These are phyloP conservation scores for Dolomedes plantarius DNA, from an alignment of 2,888 invertebrate species.

Conservation along the genomic window DNA sequence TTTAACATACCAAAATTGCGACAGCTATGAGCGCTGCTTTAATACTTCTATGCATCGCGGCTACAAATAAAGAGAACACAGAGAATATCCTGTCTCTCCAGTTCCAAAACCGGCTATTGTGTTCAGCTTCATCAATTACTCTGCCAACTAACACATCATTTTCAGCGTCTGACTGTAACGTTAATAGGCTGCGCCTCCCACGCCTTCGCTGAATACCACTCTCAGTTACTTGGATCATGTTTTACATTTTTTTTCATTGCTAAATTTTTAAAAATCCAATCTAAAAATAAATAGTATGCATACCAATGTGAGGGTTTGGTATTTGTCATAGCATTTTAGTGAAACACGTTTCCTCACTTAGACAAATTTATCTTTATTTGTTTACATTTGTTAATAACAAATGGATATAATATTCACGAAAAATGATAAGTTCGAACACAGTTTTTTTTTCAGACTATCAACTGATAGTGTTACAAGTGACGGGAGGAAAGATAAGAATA, in stretches of 20 bases:
- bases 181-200: slow-evolving; percentile 40
- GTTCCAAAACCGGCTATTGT: slow-evolving; percentile 16
- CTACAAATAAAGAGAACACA: not conserved
- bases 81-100: not conserved
- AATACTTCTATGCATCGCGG: slow-evolving; percentile 44
- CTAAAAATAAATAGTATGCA: slow-evolving; percentile 8
- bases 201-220: slow-evolving; percentile 26
- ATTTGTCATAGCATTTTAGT: too few species aligned
- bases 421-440: too few species aligned
- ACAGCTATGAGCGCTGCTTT: slow-evolving; percentile 49
- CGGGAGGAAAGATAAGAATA: too few species aligned
- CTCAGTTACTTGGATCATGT: slow-evolving; percentile 23
- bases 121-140: slow-evolving; percentile 27
- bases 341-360: too few species aligned
- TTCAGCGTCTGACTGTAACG: slow-evolving; percentile 2
- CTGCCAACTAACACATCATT: slow-evolving; percentile 25
- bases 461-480: too few species aligned
- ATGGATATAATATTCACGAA: too few species aligned
- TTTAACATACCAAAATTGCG: slow-evolving; percentile 33
- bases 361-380: too few species aligned
- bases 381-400: too few species aligned
- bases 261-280: slow-evolving; percentile 13
- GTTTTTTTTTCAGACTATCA: too few species aligned
- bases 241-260: slow-evolving; percentile 29
- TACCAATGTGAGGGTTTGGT: too few species aligned